Evolutionary conservation across 2,797 vertebrate species (phyloP).

Genomic region (Sebastes reedi): DNA sequence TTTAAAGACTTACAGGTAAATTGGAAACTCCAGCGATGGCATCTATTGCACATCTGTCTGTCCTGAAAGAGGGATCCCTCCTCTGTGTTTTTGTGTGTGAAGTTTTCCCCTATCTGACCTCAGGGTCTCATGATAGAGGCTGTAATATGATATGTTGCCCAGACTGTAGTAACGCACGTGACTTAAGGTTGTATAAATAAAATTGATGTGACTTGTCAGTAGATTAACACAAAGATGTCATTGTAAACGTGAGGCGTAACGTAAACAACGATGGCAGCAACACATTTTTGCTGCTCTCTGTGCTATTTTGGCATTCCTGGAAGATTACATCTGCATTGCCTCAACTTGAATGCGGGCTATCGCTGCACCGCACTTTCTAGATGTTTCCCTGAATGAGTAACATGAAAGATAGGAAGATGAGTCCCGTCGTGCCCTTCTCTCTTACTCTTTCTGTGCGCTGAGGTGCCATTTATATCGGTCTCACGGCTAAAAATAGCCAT

Average conservation of each 20-base stretch:
- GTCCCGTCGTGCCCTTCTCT: constrained; percentile 63
- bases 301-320: constrained; percentile 15
- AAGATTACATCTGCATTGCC: neutral
- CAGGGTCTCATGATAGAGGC: neutral
- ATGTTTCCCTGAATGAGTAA: constrained; percentile 32
- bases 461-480: constrained; percentile 79
- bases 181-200: neutral
- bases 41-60: neutral
- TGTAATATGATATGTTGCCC: neutral
- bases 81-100: neutral
- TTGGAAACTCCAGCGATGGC: neutral
- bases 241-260: neutral
- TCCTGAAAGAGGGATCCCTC: neutral
- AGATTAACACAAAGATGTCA: neutral
- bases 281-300: neutral
- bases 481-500: constrained; percentile 76
- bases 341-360: neutral
- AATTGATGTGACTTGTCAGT: neutral
- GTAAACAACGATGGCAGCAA: neutral
- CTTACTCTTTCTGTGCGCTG: constrained; percentile 49
- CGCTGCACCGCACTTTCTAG: neutral
- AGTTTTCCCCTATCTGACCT: neutral
- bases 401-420: constrained; percentile 43
- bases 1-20: neutral
- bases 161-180: neutral